These are phyloP conservation scores for Crioceris asparagi DNA, from an alignment of 2,888 invertebrate species.

Conservation along the genomic window DNA sequence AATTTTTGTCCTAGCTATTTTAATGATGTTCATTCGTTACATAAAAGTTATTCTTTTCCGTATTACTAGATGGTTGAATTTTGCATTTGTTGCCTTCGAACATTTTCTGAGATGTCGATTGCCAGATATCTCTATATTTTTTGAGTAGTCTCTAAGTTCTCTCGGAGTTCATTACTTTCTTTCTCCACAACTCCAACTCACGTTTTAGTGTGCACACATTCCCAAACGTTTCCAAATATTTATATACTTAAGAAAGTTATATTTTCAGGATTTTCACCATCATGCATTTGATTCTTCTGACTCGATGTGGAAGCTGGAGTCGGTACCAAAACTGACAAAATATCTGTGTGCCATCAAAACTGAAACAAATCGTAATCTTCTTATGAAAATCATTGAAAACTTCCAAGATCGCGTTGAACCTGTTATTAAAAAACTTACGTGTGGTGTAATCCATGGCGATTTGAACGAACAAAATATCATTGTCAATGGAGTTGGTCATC, in stretches of 20 bases:
- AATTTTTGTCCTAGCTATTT: no score
- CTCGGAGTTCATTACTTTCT: no score
- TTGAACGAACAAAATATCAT: constrained; percentile 84
- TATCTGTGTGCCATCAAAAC: constrained; percentile 62
- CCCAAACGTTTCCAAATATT: background rate
- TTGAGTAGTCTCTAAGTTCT: no score
- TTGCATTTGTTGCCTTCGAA: no score
- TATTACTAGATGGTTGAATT: no score
- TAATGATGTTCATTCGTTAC: no score
- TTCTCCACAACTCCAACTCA: no score
- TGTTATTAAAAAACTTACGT: constrained; percentile 46
- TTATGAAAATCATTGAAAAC: constrained; percentile 48
- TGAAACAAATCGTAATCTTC: constrained; percentile 43
- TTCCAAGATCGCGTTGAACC: constrained; percentile 59
- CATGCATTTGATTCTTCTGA: constrained; percentile 54
- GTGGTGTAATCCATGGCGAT: constrained; percentile 79
- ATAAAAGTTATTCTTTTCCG: no score
- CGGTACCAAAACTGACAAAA: constrained; percentile 55
- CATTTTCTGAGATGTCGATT: no score
- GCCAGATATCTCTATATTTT: no score
- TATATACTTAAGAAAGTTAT: no score
- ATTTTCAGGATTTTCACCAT: constrained; percentile 60
- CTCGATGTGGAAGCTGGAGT: constrained; percentile 67
- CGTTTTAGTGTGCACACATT: background rate
- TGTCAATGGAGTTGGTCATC: constrained; percentile 29